Evolutionary conservation across 2,113 vertebrate genomes (phyloP).

Genomic region (Felis chaus): DNA sequence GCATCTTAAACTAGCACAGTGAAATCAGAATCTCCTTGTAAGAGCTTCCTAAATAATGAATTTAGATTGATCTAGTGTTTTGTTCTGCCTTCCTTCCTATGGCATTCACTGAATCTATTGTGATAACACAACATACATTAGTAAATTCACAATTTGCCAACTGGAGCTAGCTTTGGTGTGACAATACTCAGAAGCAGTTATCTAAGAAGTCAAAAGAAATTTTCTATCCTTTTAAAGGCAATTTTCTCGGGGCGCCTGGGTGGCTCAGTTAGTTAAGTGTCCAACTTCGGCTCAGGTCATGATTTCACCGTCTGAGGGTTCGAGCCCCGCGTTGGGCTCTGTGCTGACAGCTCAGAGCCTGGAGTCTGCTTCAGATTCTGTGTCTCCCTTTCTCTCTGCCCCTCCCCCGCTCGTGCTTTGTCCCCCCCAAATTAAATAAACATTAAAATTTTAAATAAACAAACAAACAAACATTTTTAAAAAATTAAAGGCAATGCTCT

Average conservation of each 20-base stretch:
- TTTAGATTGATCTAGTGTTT: neutral
- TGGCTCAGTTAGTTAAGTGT: too few species aligned
- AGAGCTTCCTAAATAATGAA: slow-evolving; percentile 17
- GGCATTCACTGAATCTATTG: neutral
- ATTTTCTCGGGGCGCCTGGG: neutral
- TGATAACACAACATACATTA: neutral
- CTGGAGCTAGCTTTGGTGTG: neutral
- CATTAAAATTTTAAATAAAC: too few species aligned
- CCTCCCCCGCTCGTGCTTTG: too few species aligned
- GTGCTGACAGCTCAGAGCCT: too few species aligned
- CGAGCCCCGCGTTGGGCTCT: too few species aligned
- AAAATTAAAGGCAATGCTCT: neutral
- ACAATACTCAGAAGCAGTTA: neutral
- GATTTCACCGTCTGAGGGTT: too few species aligned
- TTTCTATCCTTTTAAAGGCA: neutral
- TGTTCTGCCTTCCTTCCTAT: neutral
- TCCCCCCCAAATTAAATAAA: too few species aligned
- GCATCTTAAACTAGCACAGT: neutral
- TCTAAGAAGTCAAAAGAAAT: slow-evolving; percentile 23
- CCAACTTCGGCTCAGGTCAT: too few species aligned
- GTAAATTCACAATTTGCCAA: slow-evolving; percentile 6
- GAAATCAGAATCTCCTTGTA: slow-evolving; percentile 25
- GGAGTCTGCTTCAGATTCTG: too few species aligned
- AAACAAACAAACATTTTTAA: too few species aligned
- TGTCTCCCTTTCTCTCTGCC: too few species aligned